Evolutionary conservation across 1,140 invertebrate genomes (phyloP), one percentile per base, ranked within the genome.

Genomic region (Fopius arisanus): DNA sequence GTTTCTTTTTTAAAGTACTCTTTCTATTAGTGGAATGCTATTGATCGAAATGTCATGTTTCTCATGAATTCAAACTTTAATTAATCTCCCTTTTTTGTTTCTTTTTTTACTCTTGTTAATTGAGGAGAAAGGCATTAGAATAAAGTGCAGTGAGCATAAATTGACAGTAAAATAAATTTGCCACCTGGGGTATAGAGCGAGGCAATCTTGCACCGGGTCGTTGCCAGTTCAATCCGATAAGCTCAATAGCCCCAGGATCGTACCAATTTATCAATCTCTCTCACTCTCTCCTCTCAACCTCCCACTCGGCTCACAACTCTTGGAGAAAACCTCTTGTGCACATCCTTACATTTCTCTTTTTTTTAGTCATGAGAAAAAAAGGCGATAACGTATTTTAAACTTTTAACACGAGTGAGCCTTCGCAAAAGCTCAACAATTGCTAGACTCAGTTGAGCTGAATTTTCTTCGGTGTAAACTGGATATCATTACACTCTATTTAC

Each of bases 221-320:
- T 59, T 59, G 54, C 21, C 54, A 59, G 54, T 59, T 59, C 54
- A 59, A 59, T 59, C 54, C 54, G 54, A 59, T 59, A 59, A 59
- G 54, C 54, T 59, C 54, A 26, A 59, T 59, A 59, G 54, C 54
- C 54, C 19, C 23, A 28, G 54, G 54, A 59, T 59, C 54, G 21
- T 59, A 59, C 54, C 54, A 28, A 59, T 59, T 59, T 59, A 59
- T 59, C 54, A 59, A 59, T 59, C 54, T 28, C 23, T 23, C 21
- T 26, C 23, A n/a, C 19, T 59, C 23, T 3, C 1, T 23, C 23
- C 23, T 19, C 51, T 19, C 23, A 7, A 4, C 23, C 19, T 23
- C 23, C 23, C 19, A 23, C 23, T 23, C 23, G 26, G 23, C 43
- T 5, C 14, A 14, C 14, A 48, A 48, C 43, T 16, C 16, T 16